phyloP scores from a whole-genome alignment of 2,113 vertebrate species.

The Forbesichthys agassizii region DNA sequence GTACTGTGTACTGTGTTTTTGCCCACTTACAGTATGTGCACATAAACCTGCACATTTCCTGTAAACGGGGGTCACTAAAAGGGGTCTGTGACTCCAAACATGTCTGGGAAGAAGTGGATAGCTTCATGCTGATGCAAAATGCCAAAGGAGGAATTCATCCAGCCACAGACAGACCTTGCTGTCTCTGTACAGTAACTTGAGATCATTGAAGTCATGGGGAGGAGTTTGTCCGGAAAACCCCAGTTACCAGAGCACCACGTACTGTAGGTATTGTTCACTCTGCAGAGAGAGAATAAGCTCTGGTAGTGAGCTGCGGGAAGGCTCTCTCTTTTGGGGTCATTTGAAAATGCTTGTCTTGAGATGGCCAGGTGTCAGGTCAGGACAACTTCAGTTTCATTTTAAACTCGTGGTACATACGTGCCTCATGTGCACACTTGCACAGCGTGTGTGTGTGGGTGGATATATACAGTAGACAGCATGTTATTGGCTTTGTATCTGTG shows the following conservation, averaged over 20 bases:
- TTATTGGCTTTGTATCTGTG: not conserved
- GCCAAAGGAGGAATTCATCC: constrained; percentile 15
- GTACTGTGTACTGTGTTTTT: not conserved
- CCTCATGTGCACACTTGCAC: constrained; percentile 21
- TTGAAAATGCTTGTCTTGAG: constrained; percentile 52
- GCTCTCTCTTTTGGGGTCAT: constrained; percentile 45
- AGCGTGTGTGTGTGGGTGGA: not conserved
- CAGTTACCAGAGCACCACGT: not conserved
- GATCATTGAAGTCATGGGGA: constrained; percentile 15
- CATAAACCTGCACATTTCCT: not conserved
- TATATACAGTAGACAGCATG: not conserved
- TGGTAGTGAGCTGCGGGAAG: constrained; percentile 9
- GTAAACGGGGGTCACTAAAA: no score
- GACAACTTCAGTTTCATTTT: constrained; percentile 49
- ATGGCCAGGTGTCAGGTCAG: constrained; percentile 51
- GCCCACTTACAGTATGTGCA: not conserved
- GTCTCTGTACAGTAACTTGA: constrained; percentile 32
- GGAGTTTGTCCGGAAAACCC: constrained; percentile 19
- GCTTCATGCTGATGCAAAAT: constrained; percentile 23
- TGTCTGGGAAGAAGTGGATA: not conserved
- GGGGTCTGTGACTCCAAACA: not conserved
- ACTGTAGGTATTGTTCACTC: not conserved
- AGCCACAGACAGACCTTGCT: constrained; percentile 11
- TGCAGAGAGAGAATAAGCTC: constrained; percentile 15
- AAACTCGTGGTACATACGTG: constrained; percentile 42